Base-by-base conservation (phyloP, 1,140 invertebrate genomes). In the Caenorhabditis latens region DNA sequence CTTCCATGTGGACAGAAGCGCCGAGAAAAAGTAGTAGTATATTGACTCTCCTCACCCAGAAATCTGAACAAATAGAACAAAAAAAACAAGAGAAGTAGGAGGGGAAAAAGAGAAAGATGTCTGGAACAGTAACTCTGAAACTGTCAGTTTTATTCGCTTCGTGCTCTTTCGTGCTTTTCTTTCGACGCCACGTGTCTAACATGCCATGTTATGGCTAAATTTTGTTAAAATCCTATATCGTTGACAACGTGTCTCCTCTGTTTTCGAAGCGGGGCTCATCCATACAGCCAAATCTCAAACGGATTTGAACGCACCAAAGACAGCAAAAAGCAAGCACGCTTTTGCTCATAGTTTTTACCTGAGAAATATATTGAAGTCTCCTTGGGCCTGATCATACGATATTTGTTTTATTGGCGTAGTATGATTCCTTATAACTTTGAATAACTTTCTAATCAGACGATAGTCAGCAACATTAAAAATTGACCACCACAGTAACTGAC, bases 1-100 rank as follows among this genome's bases (percentile, higher is more conserved):
- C 24, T 63, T 32, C 13, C 14, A 8, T 32, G 21, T 63, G 61
- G 19, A 79, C 43, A 79, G 71, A 79, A 50, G 71, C 71, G 46
- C 1, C 71, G 6, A 32, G 24, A 63, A 40, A 40, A 63, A 63
- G 9, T 24, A 9, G 61, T 63, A 63, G 57, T 58, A 79, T 79
- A 50, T 79, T 79, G 71, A 79, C 71, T 79, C 46, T 79, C 11
- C 21, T 13, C 46, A 48, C 43, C 71, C 40, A 79, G 71, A 79
- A 79, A 79, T 79, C 71, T 79, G 71, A 79, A 79, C 71, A 79
- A 79, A 79, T 50, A 79, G n/a, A 79, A 14, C 8, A 50, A 53
- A n/a, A 79, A 79, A 79, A n/a, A 79, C 8, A 24, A 43, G 65
- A 46, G 19, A 42, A 71, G 42, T 8, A 43, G 42, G 40, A 65